A percentile compares a stretch with the other conserved stretches of the same genome.
Evolutionary conservation across 2,797 vertebrate species (phyloP).

Genomic region (Pseudomugil tenellus): DNA sequence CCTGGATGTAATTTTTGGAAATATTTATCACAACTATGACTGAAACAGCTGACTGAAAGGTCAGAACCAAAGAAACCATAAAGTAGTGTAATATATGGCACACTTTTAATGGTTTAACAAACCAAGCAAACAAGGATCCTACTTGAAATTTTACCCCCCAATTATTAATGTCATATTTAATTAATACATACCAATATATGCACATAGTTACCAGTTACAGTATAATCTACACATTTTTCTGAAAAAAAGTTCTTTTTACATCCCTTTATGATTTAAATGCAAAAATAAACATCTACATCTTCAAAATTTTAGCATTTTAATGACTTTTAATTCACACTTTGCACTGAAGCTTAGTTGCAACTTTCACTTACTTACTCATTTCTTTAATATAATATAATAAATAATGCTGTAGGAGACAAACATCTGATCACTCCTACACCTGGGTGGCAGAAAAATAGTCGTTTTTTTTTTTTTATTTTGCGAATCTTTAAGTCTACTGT

Average conservation of each 20-base stretch:
- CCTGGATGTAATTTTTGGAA: too few species aligned
- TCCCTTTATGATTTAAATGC: too few species aligned
- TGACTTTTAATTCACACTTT: not conserved
- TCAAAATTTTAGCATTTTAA: not conserved
- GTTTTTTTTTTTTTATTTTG: not conserved
- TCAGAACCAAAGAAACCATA: not conserved
- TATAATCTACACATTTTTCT: not conserved
- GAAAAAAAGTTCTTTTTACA: too few species aligned
- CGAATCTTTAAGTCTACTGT: slow-evolving; percentile 14
- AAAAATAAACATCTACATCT: too few species aligned
- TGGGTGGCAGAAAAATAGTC: slow-evolving; percentile 9
- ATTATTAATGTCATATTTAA: slow-evolving; percentile 30
- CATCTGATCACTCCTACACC: slow-evolving; percentile 11
- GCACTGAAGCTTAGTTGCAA: not conserved
- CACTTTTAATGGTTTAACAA: slow-evolving; percentile 47
- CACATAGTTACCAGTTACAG: not conserved
- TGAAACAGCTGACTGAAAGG: not conserved
- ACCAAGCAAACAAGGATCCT: slow-evolving; percentile 37
- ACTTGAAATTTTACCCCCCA: slow-evolving; percentile 39
- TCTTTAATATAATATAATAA: not conserved
- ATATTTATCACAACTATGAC: not conserved
- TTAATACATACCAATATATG: not conserved
- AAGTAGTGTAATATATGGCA: not conserved
- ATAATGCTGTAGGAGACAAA: not conserved
- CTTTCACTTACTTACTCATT: not conserved